Conservation (phyloP, 2,113 vertebrate genomes). For the Etia nguti region DNA sequence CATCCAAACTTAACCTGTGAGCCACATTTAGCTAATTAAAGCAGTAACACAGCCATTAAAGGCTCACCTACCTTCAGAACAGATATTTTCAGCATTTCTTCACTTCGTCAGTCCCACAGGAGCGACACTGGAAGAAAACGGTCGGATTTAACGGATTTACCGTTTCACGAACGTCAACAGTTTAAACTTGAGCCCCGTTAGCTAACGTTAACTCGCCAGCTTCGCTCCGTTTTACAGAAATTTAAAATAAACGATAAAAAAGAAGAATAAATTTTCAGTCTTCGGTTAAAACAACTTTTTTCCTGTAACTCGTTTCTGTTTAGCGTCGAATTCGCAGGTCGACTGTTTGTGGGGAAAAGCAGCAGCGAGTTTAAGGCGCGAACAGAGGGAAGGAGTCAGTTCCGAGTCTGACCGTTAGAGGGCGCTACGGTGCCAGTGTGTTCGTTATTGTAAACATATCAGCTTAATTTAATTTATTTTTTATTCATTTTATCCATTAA, state of each 20-base stretch:
- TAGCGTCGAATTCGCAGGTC: neutral
- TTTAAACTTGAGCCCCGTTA: neutral
- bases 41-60: neutral
- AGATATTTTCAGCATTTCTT: neutral
- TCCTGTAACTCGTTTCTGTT: neutral
- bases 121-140: neutral
- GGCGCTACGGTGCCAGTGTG: rapidly evolving
- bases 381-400: rapidly evolving
- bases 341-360: rapidly evolving
- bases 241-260: neutral
- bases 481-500: neutral
- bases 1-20: rapidly evolving
- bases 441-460: rapidly evolving
- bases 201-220: neutral
- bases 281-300: rapidly evolving
- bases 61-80: neutral
- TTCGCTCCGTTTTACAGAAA: neutral
- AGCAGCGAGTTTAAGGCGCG: neutral
- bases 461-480: rapidly evolving
- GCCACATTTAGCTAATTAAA: neutral
- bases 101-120: rapidly evolving
- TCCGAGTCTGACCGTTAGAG: neutral
- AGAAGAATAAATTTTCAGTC: neutral
- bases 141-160: no score
- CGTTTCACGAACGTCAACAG: rapidly evolving